These are phyloP conservation scores for Alloscopus bannaensis DNA, from an alignment of 2,888 invertebrate genomes.

Conservation along the genomic window DNA sequence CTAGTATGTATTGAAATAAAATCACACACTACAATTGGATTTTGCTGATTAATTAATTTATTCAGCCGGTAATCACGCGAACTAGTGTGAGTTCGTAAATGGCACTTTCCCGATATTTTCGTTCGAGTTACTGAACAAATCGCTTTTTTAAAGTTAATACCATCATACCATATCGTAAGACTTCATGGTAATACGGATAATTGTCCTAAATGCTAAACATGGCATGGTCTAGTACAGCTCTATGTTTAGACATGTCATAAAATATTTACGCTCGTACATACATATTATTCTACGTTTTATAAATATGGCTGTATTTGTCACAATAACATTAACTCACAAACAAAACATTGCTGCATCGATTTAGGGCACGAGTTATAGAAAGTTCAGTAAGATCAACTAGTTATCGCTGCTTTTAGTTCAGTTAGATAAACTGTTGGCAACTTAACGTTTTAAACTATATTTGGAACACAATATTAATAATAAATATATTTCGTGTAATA, in stretches of 20 bases:
- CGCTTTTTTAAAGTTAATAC: neutral
- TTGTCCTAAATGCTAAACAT: slow-evolving; percentile 34
- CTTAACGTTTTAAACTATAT: too few species aligned
- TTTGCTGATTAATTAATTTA: slow-evolving; percentile 27
- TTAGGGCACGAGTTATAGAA: slow-evolving; percentile 69
- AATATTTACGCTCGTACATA: slow-evolving; percentile 43
- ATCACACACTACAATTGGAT: too few species aligned
- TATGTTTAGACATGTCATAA: slow-evolving; percentile 29
- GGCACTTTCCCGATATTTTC: slow-evolving; percentile 58
- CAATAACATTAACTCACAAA: slow-evolving; percentile 39
- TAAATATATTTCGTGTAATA: too few species aligned
- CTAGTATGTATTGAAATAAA: neutral
- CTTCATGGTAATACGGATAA: slow-evolving; percentile 48
- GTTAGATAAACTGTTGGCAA: neutral
- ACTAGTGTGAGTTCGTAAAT: slow-evolving; percentile 36
- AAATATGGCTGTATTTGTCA: slow-evolving; percentile 1
- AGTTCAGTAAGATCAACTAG: slow-evolving; percentile 63
- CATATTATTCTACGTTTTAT: slow-evolving; percentile 21
- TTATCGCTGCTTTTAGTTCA: slow-evolving; percentile 31
- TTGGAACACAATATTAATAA: neutral
- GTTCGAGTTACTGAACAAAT: slow-evolving; percentile 23
- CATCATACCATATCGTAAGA: slow-evolving; percentile 55
- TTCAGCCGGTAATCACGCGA: slow-evolving; percentile 45
- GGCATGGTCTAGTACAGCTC: slow-evolving; percentile 34
- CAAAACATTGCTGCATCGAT: slow-evolving; percentile 39